These are phyloP conservation scores for Clarias platycephalus DNA, from an alignment of 2,797 vertebrate genomes.

Conservation along the genomic window DNA sequence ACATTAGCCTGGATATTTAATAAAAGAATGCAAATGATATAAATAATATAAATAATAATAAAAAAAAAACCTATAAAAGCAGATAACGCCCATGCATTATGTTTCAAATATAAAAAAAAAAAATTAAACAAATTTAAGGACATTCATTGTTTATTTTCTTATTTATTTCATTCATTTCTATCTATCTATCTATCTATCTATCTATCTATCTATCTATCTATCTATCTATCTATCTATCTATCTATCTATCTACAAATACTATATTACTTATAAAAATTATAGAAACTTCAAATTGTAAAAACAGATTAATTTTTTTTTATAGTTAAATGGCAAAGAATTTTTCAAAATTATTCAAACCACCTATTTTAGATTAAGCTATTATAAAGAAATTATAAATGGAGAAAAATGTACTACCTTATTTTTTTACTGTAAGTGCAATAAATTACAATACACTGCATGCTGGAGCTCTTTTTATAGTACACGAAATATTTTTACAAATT, in stretches of 20 bases:
- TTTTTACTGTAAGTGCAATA: too few species aligned
- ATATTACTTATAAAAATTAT: not conserved
- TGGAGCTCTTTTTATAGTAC: not conserved
- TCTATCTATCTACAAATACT: not conserved
- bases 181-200: not conserved
- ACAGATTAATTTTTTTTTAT: not conserved
- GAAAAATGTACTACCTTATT: not conserved
- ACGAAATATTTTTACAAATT: not conserved
- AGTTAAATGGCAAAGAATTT: not conserved
- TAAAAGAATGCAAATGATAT: too few species aligned
- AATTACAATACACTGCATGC: too few species aligned
- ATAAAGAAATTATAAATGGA: not conserved
- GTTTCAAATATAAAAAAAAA: not conserved
- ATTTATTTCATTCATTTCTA: not conserved
- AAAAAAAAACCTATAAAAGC: too few species aligned
- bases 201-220: not conserved
- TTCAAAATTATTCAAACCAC: not conserved
- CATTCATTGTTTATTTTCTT: too few species aligned
- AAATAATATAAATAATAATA: too few species aligned
- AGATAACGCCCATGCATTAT: not conserved
- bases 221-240: not conserved
- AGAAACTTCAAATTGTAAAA: not conserved
- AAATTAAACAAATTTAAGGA: not conserved
- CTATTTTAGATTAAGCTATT: not conserved
- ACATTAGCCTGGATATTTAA: too few species aligned